Conservation (phyloP, 1,140 invertebrate genomes). For the Diploscapter pachys region DNA sequence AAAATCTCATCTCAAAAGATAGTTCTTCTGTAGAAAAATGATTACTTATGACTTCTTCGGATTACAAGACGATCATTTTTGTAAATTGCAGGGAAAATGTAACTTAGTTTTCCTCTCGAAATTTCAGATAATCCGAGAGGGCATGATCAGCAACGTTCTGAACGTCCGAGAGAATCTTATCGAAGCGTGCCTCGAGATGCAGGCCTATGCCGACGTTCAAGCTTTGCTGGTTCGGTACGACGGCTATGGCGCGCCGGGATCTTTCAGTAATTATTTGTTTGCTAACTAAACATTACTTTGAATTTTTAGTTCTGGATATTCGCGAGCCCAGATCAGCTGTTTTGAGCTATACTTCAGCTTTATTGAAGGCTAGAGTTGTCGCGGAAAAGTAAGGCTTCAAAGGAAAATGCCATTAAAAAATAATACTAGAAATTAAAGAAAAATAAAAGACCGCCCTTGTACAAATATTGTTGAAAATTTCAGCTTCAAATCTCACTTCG, state of each 20-base stretch:
- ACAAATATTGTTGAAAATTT: constrained; percentile 27
- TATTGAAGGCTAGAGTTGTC: constrained; percentile 85
- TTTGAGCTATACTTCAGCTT: constrained; percentile 92
- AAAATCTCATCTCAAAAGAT: too few relatives aligned
- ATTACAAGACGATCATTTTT: too few relatives aligned
- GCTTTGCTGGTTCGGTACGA: constrained; percentile 93
- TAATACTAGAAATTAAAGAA: neutral
- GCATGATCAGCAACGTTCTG: constrained; percentile 87
- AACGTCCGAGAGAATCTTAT: constrained; percentile 97
- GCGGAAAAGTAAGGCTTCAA: constrained; percentile 74
- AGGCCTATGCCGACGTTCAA: constrained; percentile 92
- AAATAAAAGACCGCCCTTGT: neutral
- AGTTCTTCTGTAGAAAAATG: too few relatives aligned
- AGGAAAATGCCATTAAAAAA: neutral
- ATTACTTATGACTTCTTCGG: too few relatives aligned
- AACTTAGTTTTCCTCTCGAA: constrained; percentile 25
- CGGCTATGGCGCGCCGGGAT: constrained; percentile 58
- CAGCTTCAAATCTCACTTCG: constrained; percentile 70
- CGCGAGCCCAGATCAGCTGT: constrained; percentile 89
- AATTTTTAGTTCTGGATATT: constrained; percentile 70
- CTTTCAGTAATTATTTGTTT: constrained; percentile 20
- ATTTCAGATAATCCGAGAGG: constrained; percentile 83
- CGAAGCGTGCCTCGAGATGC: constrained; percentile 88
- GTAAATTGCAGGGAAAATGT: neutral
- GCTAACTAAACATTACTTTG: constrained; percentile 2